A percentile compares a stretch with the other conserved stretches of the same genome.
Conservation (phyloP, 2,113 vertebrate genomes). For the Chloropsis hardwickii region DNA sequence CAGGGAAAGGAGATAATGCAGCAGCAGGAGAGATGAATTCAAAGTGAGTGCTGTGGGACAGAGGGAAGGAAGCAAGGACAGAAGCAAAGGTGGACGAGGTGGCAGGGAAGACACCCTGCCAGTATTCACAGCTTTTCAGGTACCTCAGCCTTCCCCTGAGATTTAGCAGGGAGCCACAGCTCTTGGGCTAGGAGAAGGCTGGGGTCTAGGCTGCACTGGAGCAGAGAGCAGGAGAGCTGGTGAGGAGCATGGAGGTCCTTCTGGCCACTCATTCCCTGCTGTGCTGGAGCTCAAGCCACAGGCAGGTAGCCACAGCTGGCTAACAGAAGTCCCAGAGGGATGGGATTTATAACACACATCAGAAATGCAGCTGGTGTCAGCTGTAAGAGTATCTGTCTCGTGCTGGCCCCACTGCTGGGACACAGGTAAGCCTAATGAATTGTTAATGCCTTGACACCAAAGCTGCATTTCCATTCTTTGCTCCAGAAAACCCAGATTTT, state of each 20-base stretch:
- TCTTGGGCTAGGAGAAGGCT: background rate
- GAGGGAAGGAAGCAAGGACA: background rate
- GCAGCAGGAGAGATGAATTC: background rate
- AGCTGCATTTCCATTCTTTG: background rate
- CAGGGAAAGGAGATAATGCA: background rate
- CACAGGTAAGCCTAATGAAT: conserved; percentile 29
- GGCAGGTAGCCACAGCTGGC: background rate
- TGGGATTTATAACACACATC: background rate
- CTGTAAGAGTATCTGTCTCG: background rate
- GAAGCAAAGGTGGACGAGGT: accelerated
- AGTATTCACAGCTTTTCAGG: background rate
- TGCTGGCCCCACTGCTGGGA: background rate
- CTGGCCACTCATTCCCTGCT: background rate
- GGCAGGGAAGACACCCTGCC: background rate
- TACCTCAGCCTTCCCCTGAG: background rate
- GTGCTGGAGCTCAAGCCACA: background rate
- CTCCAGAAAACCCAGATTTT: background rate
- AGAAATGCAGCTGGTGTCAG: background rate
- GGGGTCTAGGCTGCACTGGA: background rate
- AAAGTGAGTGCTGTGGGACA: accelerated
- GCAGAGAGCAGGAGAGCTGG: background rate
- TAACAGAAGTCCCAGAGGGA: background rate
- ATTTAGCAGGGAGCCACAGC: background rate
- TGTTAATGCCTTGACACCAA: background rate
- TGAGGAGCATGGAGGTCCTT: accelerated